Base-by-base conservation (phyloP, 2,888 invertebrate genomes). In the Dasypolia templi region DNA sequence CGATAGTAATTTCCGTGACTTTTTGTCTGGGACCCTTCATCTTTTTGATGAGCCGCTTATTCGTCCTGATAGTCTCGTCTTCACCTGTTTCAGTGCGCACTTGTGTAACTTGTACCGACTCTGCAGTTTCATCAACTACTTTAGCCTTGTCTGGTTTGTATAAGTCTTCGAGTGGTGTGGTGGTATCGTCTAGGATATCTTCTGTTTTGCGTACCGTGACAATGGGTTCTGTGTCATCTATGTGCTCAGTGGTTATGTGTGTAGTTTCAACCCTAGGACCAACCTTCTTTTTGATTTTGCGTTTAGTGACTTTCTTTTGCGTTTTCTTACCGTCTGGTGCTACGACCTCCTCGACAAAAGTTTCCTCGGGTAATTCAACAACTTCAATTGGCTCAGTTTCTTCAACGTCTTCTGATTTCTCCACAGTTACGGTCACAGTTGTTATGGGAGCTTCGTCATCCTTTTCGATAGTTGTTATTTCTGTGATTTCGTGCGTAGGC, bases 61-160 rank as follows among this genome's bases (percentile, higher is more conserved):
- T 86, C 0, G 83, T 86, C 19, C 89, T 89, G 14, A 91, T 88
- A 11, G 88, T 88, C 67, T 93, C 92, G 0, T 90, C 26, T 0
- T 88, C 85, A 0, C 87, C 88, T 0, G 72, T 74, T 49, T 77
- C 75, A 0, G 89, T 81, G 0, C 63, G 75, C 1, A 86, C 81
- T 65, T 86, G 81, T 0, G 75, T 75, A 0, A 89, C 39, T 66
- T 83, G 76, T 0, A 87, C 82, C 11, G 81, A 73, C 49, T 82
- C 83, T 0, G 84, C 81, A 42, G 83, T 90, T 81, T 87, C 77
- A 29, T 87, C 76, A 2, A 73, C 17, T 6, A 51, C 1, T 14
- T 56, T 26, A 0, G 77, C 75, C 0, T 0, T 55, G 0, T 59
- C 44, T 6, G 56, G 61, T 73, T 29, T 56, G 26, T 22, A 56